These are phyloP conservation scores for Machimus atricapillus DNA, from an alignment of 2,888 invertebrate species.

Conservation along the genomic window DNA sequence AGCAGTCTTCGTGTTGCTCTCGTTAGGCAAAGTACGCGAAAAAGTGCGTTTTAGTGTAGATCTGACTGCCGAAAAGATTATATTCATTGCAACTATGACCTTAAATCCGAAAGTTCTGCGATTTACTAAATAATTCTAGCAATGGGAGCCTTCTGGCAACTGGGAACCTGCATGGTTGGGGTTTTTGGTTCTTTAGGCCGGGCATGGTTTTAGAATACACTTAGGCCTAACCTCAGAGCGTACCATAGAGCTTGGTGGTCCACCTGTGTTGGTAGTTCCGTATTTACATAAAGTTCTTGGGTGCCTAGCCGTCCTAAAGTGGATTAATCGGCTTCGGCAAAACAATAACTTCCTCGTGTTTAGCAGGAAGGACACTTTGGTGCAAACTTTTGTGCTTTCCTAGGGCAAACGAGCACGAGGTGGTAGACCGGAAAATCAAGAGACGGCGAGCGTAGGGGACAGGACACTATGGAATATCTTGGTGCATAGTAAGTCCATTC, in stretches of 20 bases:
- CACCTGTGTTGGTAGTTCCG: background rate
- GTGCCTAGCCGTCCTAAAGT: background rate
- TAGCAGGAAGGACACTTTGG: background rate
- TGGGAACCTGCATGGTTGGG: background rate
- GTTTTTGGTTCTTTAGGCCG: background rate
- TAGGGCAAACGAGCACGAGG: background rate
- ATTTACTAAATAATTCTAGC: background rate
- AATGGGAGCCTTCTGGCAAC: background rate
- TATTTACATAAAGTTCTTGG: constrained; percentile 7
- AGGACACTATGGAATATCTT: background rate
- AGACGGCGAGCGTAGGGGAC: background rate
- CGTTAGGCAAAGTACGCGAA: background rate
- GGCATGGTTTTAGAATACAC: background rate
- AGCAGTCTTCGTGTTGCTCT: constrained; percentile 29
- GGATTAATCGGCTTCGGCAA: constrained; percentile 31
- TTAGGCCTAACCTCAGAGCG: background rate
- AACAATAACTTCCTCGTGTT: constrained; percentile 6
- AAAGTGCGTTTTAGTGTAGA: background rate
- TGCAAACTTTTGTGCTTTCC: background rate
- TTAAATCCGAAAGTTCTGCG: background rate
- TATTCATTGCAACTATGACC: background rate
- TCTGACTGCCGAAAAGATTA: background rate
- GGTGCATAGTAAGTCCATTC: background rate
- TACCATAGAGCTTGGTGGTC: background rate
- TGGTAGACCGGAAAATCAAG: background rate